A percentile compares a stretch with the other conserved stretches of the same genome.
phyloP scores from a whole-genome alignment of 1,140 invertebrate genomes.

The Dufourea novaeangliae region DNA sequence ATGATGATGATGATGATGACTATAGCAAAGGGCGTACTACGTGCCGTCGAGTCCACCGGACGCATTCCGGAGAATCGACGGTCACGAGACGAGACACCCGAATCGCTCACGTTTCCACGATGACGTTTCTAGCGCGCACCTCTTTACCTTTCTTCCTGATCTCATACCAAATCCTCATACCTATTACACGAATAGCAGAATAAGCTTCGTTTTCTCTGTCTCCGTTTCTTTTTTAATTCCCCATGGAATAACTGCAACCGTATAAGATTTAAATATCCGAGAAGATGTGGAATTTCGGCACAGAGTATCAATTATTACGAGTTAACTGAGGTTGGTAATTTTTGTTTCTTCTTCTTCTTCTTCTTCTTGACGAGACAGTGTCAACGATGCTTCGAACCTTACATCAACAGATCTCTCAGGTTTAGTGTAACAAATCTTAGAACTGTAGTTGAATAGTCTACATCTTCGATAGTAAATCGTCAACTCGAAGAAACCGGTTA shows the following conservation, averaged over 20 bases:
- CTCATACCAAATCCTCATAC: background rate
- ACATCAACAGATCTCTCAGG: too few species aligned
- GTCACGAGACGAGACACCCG: constrained; percentile 32
- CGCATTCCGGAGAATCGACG: constrained; percentile 74
- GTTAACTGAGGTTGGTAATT: too few species aligned
- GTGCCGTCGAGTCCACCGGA: constrained; percentile 69
- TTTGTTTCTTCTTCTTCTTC: too few species aligned
- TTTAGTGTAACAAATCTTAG: too few species aligned
- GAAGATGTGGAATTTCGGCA: background rate
- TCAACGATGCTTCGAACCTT: too few species aligned
- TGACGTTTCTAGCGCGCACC: constrained; percentile 73
- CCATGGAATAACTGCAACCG: too few species aligned
- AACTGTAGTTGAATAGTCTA: too few species aligned
- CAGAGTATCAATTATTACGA: too few species aligned
- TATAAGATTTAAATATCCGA: too few species aligned
- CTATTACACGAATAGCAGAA: constrained; percentile 29
- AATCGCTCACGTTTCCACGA: constrained; percentile 44
- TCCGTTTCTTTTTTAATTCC: constrained; percentile 14
- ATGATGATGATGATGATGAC: background rate
- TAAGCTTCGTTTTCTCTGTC: constrained; percentile 46
- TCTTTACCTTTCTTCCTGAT: constrained; percentile 33
- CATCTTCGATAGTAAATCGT: too few species aligned
- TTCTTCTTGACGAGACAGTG: too few species aligned
- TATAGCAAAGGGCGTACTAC: constrained; percentile 35
- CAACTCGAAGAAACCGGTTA: too few species aligned